Base-by-base conservation (phyloP, 2,888 invertebrate genomes). In the Ceramica pisi region DNA sequence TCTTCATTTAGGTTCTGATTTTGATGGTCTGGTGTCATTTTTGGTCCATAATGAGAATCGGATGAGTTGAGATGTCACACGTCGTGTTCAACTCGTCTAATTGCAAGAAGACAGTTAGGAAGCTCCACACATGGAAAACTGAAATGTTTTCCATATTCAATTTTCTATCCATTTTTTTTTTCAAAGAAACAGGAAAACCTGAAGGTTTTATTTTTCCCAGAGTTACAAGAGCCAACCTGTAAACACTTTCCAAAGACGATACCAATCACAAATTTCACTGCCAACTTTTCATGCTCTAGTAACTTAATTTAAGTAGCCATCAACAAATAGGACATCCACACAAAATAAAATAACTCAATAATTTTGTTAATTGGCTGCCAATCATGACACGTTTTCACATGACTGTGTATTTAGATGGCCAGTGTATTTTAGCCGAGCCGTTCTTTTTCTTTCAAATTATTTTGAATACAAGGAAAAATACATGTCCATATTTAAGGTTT, bases 341-440 rank as follows among this genome's bases (percentile, higher is more conserved):
- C 46, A 55, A 41, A 44, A 44, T 26, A 63, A 68, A 44, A 64
- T 78, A 76, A 79, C 77, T 74, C 71, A 82, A 85, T 83, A 92
- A 91, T 92, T 91, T 92, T 90, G 89, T 91, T 94, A 94, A 94
- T 95, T 94, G 93, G 93, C 94, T 94, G 93, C 93, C 94, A 93
- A 93, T 93, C 92, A 92, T 92, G 92, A 90, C 92, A 92, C 92
- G 91, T 91, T 93, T 90, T 88, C 90, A 85, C 83, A 86, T 87
- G 88, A 86, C 87, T 88, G 87, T 87, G 82, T 84, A 87, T 87
- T 81, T 85, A 87, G 88, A 87, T 88, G 93, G 88, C 95, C 93
- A 94, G 95, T 94, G 95, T 90, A n/a, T 88, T 60, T 75, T 38
- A 38, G 38, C 35, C 56, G 64, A 88, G 90, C 91, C 95, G 95